Evolutionary conservation across 2,888 invertebrate species (phyloP).

Genomic region (Zeuzera pyrina): DNA sequence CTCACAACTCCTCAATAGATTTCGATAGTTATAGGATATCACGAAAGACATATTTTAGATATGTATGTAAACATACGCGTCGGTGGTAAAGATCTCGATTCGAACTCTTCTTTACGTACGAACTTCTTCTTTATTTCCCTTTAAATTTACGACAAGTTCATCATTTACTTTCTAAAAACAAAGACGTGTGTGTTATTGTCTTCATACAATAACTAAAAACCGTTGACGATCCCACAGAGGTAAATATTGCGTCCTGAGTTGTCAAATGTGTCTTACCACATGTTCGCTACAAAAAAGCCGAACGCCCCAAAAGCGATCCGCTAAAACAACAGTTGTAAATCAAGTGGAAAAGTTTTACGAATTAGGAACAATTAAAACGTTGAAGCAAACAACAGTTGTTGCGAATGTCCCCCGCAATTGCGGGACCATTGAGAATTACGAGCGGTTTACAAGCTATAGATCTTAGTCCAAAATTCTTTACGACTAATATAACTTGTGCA

Average conservation of each 20-base stretch:
- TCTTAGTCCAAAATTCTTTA: slow-evolving; percentile 70
- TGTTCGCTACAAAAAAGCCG: slow-evolving; percentile 28
- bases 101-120: no score
- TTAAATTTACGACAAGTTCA: no score
- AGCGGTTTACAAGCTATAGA: slow-evolving; percentile 66
- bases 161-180: slow-evolving; percentile 3
- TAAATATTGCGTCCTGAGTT: neutral
- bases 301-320: slow-evolving; percentile 39
- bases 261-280: slow-evolving; percentile 17
- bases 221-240: no score
- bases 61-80: no score
- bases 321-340: slow-evolving; percentile 61
- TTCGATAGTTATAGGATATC: no score
- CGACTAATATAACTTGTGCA: slow-evolving; percentile 67
- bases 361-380: slow-evolving; percentile 71
- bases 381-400: slow-evolving; percentile 70
- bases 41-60: no score
- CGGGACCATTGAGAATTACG: slow-evolving; percentile 66
- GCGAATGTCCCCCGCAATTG: slow-evolving; percentile 66
- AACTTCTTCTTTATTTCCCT: no score
- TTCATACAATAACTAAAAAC: no score
- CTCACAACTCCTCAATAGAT: no score
- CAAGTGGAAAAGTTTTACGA: slow-evolving; percentile 62
- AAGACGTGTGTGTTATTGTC: no score
- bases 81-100: no score